Percentiles rank a stretch among this genome's conserved stretches.
Conservation (phyloP, 2,113 vertebrate genomes). For the Rhinichthys klamathensis region DNA sequence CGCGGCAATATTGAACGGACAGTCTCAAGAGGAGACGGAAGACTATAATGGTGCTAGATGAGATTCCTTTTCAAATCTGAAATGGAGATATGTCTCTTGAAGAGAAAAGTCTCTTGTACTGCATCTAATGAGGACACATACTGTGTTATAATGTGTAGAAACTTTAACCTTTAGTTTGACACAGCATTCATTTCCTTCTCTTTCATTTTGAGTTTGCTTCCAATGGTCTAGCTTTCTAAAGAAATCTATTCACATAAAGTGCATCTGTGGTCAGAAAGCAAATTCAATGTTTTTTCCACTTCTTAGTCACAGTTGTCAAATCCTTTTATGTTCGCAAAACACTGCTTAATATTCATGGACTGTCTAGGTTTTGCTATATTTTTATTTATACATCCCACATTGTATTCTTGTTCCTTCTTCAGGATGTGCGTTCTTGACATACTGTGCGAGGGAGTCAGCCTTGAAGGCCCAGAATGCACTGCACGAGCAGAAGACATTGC, state of each 20-base stretch:
- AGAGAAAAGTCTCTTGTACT: not conserved
- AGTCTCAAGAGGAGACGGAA: conserved; percentile 39
- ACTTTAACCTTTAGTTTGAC: not conserved
- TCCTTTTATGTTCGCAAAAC: not conserved
- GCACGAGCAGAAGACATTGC: conserved; percentile 81
- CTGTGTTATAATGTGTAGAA: not conserved
- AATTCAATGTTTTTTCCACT: not conserved
- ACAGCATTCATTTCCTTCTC: not conserved
- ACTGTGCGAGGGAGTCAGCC: conserved; percentile 78
- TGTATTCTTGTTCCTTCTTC: conserved; percentile 6
- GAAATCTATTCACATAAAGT: not conserved
- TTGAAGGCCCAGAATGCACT: conserved; percentile 82
- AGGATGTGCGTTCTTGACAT: conserved; percentile 80
- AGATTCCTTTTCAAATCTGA: conserved; percentile 18
- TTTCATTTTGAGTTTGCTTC: not conserved
- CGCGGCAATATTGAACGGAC: conserved; percentile 41
- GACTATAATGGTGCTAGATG: conserved; percentile 13
- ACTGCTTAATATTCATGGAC: conserved; percentile 1
- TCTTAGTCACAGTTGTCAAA: conserved; percentile 10
- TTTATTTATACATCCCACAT: not conserved
- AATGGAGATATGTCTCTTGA: too few relatives aligned
- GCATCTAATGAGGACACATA: not conserved
- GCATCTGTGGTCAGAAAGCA: not conserved
- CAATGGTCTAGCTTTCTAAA: not conserved
- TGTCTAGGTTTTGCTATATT: not conserved